Evolutionary conservation across 2,888 invertebrate species (phyloP).

Genomic region (Spisula subtruncata): DNA sequence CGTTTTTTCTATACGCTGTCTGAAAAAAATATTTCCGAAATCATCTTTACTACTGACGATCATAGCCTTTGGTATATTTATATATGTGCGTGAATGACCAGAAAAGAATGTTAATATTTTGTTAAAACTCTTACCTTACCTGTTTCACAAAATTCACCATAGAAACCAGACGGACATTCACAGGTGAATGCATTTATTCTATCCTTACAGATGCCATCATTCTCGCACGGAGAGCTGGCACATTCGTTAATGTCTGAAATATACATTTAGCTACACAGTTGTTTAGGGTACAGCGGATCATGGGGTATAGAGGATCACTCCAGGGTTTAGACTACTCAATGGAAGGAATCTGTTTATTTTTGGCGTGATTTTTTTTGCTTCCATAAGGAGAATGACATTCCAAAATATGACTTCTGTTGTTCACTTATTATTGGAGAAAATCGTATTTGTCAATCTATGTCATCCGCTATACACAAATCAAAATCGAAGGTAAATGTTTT

Average conservation of each 20-base stretch:
- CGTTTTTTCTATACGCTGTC: not conserved
- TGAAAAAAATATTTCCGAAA: not conserved
- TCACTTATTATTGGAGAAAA: too few relatives aligned
- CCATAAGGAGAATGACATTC: too few relatives aligned
- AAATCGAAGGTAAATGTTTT: too few relatives aligned
- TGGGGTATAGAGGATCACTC: too few relatives aligned
- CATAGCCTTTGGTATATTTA: not conserved
- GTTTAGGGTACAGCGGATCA: too few relatives aligned
- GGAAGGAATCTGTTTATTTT: too few relatives aligned
- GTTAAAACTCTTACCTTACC: not conserved
- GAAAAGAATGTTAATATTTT: not conserved
- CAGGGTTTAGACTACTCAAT: too few relatives aligned
- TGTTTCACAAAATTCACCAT: slow-evolving; percentile 18
- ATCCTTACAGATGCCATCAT: not conserved
- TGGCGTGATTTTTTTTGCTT: too few relatives aligned
- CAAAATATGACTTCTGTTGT: too few relatives aligned
- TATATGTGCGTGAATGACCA: too few relatives aligned
- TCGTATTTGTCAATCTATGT: too few relatives aligned
- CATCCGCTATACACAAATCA: too few relatives aligned
- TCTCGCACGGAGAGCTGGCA: not conserved
- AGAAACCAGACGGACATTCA: slow-evolving; percentile 6
- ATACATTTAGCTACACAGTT: not conserved
- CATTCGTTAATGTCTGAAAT: slow-evolving; percentile 2
- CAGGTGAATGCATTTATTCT: not conserved
- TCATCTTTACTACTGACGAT: not conserved